Percentiles rank a stretch among this genome's conserved stretches.
Conservation (phyloP, 2,113 vertebrate genomes). For the Cyphomyrus plagiostoma region DNA sequence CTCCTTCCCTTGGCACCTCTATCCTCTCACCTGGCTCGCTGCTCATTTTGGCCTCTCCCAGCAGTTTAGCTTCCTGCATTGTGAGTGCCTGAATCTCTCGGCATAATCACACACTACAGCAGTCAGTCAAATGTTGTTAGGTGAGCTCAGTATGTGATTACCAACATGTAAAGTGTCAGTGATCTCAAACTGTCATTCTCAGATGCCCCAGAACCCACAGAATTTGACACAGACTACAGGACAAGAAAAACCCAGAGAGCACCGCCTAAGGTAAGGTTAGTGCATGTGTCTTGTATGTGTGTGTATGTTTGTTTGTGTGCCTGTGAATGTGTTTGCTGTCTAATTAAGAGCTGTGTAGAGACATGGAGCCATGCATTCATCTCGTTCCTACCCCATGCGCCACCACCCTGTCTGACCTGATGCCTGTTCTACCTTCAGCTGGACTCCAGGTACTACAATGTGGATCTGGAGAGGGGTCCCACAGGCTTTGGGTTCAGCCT, state of each 20-base stretch:
- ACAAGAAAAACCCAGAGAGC: slow-evolving; percentile 55
- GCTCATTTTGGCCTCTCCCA: background rate
- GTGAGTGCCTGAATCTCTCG: background rate
- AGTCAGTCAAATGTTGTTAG: background rate
- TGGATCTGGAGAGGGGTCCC: slow-evolving; percentile 50
- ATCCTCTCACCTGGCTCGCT: background rate
- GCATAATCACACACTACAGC: background rate
- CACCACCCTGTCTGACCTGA: background rate
- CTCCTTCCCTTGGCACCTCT: background rate
- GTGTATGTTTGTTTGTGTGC: background rate
- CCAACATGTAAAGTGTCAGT: background rate
- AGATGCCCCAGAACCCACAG: slow-evolving; percentile 58
- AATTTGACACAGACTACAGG: slow-evolving; percentile 52
- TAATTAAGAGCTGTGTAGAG: background rate
- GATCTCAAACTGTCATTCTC: background rate
- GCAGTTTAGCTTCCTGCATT: background rate
- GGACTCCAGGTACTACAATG: slow-evolving; percentile 21
- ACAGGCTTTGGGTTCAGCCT: slow-evolving; percentile 76
- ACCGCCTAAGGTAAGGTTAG: slow-evolving; percentile 56
- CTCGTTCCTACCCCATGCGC: background rate
- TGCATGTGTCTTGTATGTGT: background rate
- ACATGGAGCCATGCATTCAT: background rate
- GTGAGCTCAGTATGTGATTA: background rate
- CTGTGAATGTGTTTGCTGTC: background rate
- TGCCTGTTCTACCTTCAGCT: background rate